phyloP scores from a whole-genome alignment of 64 coral and sea anemone genomes.

The Pachyseris speciosa region DNA sequence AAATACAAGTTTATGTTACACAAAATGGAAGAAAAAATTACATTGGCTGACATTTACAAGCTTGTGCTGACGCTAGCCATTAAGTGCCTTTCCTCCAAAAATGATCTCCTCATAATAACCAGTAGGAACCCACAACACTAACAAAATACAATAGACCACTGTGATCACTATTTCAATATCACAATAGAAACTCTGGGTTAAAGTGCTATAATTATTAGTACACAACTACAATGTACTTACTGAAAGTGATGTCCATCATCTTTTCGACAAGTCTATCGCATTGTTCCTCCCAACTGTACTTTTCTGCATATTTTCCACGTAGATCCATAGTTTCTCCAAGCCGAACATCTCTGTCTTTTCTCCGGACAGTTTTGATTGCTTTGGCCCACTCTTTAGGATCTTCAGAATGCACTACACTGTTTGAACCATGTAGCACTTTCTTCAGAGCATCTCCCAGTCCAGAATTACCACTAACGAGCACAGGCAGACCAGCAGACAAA shows the following conservation, averaged over 20 bases:
- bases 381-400: neutral
- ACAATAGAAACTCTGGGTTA: neutral
- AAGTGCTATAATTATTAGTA: no score
- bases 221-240: no score
- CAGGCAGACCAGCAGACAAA: constrained; percentile 20
- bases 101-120: no score
- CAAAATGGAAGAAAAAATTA: no score
- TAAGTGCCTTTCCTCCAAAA: no score
- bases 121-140: no score
- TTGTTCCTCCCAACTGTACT: neutral
- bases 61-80: no score
- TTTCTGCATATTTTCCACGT: neutral
- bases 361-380: neutral
- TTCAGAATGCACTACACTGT: neutral
- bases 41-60: no score
- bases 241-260: neutral
- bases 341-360: neutral
- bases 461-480: constrained; percentile 27
- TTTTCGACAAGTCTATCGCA: neutral
- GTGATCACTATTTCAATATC: neutral
- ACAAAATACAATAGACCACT: no score
- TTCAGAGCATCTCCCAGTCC: neutral
- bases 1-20: no score
- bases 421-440: neutral
- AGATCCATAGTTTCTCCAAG: neutral